These are phyloP conservation scores for Oxyura jamaicensis DNA, from an alignment of 2,113 vertebrate species.

Conservation along the genomic window DNA sequence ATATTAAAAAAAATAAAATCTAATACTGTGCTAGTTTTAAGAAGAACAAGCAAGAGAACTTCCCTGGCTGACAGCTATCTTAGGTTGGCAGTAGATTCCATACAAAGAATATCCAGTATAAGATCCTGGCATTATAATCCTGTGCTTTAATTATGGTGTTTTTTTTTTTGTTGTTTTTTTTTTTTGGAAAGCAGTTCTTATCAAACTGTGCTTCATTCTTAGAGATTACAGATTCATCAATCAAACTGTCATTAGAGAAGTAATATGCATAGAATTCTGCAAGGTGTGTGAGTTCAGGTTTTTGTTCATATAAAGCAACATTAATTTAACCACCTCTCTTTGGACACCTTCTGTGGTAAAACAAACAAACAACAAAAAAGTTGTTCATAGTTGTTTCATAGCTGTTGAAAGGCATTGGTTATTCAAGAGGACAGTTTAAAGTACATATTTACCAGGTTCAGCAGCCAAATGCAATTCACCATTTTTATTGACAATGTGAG, in stretches of 20 bases:
- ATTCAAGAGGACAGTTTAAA: background rate
- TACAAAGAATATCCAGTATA: background rate
- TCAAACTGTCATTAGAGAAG: background rate
- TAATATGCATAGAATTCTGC: background rate
- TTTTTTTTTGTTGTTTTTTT: background rate
- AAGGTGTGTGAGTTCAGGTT: background rate
- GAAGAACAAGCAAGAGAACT: background rate
- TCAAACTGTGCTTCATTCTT: background rate
- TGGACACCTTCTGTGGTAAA: background rate
- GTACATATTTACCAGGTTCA: background rate
- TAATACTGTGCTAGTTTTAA: background rate
- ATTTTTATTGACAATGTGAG: background rate
- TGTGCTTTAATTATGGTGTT: background rate
- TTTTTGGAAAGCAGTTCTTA: background rate
- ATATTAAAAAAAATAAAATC: background rate
- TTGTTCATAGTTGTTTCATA: background rate
- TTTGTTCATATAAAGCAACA: background rate
- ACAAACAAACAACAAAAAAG: background rate
- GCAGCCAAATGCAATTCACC: background rate
- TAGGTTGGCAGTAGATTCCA: background rate
- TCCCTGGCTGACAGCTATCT: background rate
- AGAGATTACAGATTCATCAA: background rate
- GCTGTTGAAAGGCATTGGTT: background rate
- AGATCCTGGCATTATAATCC: background rate
- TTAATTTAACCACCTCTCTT: background rate